Evolutionary conservation across 2,797 vertebrate species (phyloP).

Genomic region (Xenopus petersii): DNA sequence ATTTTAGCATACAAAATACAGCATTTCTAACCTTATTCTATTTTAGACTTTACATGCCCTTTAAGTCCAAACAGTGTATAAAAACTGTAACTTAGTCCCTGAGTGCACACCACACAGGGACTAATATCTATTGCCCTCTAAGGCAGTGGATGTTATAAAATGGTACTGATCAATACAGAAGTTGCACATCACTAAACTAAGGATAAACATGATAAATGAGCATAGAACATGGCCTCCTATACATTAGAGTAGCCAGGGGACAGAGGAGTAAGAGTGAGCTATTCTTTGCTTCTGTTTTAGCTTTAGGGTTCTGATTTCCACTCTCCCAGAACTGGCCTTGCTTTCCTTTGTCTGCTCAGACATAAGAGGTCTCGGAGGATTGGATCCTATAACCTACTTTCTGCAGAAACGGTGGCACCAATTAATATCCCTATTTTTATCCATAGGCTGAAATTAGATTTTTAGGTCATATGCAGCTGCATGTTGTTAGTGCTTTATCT

Average conservation of each 20-base stretch:
- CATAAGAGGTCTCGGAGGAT: slow-evolving; percentile 48
- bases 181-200: background rate
- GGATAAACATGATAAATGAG: background rate
- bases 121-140: no score
- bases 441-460: slow-evolving; percentile 49
- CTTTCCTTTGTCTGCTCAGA: slow-evolving; percentile 14
- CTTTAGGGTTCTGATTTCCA: background rate
- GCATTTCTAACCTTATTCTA: no score
- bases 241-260: background rate
- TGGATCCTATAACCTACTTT: slow-evolving; percentile 62
- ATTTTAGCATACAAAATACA: no score
- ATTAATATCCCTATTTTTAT: slow-evolving; percentile 59
- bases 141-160: no score
- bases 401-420: slow-evolving; percentile 60
- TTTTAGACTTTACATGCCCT: no score
- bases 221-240: background rate
- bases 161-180: no score
- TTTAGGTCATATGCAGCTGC: slow-evolving; percentile 61
- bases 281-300: background rate
- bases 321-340: background rate
- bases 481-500: slow-evolving; percentile 28
- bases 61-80: no score
- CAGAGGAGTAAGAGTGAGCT: background rate
- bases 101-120: no score
- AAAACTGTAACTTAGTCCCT: no score